These are phyloP conservation scores for Palaemon carinicauda DNA, from an alignment of 1,140 invertebrate genomes.

Conservation along the genomic window DNA sequence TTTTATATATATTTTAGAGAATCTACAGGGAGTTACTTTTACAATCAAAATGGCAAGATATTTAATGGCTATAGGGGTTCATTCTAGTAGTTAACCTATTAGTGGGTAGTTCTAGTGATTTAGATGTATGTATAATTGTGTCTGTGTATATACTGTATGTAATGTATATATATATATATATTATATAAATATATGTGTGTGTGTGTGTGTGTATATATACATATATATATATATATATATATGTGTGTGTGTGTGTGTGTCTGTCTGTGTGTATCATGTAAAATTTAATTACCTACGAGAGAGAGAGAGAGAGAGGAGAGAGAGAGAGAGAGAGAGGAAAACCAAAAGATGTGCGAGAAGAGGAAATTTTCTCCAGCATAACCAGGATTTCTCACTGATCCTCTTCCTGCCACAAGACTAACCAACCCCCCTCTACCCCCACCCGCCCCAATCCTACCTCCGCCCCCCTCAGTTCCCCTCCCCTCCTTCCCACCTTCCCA, in stretches of 20 bases:
- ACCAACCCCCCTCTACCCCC: neutral
- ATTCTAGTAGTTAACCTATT: too few species aligned
- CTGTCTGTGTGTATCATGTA: conserved; percentile 43
- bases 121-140: too few species aligned
- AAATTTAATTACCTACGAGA: neutral
- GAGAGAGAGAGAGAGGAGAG: neutral
- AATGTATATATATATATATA: too few species aligned
- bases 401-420: neutral
- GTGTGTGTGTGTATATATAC: conserved; percentile 44
- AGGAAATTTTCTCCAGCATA: too few species aligned
- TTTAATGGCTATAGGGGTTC: too few species aligned
- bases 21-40: too few species aligned
- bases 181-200: too few species aligned
- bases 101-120: too few species aligned
- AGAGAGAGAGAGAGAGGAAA: conserved; percentile 8
- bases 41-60: too few species aligned
- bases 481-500: neutral
- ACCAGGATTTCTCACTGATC: too few species aligned
- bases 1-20: too few species aligned
- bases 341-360: neutral
- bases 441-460: neutral
- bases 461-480: neutral
- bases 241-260: conserved; percentile 26
- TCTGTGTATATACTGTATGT: too few species aligned
- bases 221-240: neutral